Base-by-base conservation (phyloP, 2,113 vertebrate genomes). In the Microcebus jonahi region DNA sequence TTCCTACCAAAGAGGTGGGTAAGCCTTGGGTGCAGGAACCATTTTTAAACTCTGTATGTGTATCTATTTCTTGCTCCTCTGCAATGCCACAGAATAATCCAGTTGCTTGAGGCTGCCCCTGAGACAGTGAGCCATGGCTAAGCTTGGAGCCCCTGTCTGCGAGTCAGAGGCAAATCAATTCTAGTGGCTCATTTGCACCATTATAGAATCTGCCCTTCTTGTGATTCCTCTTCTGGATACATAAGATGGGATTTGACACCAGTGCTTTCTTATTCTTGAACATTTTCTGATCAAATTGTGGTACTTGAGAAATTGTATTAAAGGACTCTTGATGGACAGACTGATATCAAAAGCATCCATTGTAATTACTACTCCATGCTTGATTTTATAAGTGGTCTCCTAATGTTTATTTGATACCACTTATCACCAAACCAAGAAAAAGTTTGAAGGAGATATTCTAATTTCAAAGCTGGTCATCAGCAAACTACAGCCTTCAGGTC, bases 391-490 rank as follows among this genome's bases (percentile, higher is more conserved):
- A 84, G 17, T 48, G 79, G 13, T 23, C 55, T 57, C 0, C 48
- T 63, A 93, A 53, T 13, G 8, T 48, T 71, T 70, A 50, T 31
- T 61, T 97, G 36, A 93, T 86, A 61, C 42, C 23, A 87, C 39
- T 95, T 76, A 83, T 8, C 67, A 83, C 12, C 57, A 83, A 96
- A 73, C 14, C 31, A 71, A 85, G 31, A 63, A 87, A 89, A 91
- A 68, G 39, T 63, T 53, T 45, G 15, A 86, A 84, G 57, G n/a
- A 75, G 36, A 87, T 55, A 48, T 50, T 93, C 36, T 68, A 70
- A 10, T 65, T 63, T 94, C 86, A 57, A 73, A 81, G 23, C 31
- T 90, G 89, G 8, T 8, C 21, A n/a, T 80, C 50, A 85, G 57
- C 31, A 84, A 75, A 85, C 25, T 68, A 63, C 7, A 88, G 53